Evolutionary conservation across 2,888 invertebrate species (phyloP).

Genomic region (Apamea monoglypha): DNA sequence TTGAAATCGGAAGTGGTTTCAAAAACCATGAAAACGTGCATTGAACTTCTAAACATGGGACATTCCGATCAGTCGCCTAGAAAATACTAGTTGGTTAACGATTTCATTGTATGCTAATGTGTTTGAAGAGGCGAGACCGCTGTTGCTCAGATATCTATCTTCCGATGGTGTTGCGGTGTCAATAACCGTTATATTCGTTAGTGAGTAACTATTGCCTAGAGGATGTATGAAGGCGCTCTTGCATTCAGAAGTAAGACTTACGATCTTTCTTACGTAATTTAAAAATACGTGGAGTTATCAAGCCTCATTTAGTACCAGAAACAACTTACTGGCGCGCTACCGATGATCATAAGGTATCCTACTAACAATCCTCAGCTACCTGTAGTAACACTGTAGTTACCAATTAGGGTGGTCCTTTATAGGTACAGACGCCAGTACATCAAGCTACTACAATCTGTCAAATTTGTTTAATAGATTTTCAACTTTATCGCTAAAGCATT

Average conservation of each 20-base stretch:
- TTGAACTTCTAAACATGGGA: constrained; percentile 44
- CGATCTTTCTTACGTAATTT: neutral
- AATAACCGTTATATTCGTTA: constrained; percentile 52
- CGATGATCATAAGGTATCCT: neutral
- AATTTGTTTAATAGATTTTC: too few species aligned
- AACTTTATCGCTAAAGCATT: too few species aligned
- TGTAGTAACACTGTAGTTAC: neutral
- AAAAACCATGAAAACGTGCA: constrained; percentile 47
- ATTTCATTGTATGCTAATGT: constrained; percentile 73
- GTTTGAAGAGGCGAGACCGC: constrained; percentile 50
- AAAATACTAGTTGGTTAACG: constrained; percentile 58
- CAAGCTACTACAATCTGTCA: too few species aligned
- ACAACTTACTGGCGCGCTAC: neutral
- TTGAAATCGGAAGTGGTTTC: constrained; percentile 29
- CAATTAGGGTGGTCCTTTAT: neutral
- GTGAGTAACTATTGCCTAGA: constrained; percentile 24
- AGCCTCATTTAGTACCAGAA: neutral
- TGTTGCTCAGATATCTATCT: constrained; percentile 54
- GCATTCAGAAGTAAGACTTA: neutral
- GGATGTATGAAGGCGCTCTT: constrained; percentile 30
- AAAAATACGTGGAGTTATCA: too few species aligned
- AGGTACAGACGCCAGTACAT: too few species aligned
- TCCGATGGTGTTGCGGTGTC: constrained; percentile 45
- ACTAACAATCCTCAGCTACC: neutral
- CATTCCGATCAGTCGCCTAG: constrained; percentile 59